phyloP scores from a whole-genome alignment of 2,888 invertebrate species.

The Cancer borealis region DNA sequence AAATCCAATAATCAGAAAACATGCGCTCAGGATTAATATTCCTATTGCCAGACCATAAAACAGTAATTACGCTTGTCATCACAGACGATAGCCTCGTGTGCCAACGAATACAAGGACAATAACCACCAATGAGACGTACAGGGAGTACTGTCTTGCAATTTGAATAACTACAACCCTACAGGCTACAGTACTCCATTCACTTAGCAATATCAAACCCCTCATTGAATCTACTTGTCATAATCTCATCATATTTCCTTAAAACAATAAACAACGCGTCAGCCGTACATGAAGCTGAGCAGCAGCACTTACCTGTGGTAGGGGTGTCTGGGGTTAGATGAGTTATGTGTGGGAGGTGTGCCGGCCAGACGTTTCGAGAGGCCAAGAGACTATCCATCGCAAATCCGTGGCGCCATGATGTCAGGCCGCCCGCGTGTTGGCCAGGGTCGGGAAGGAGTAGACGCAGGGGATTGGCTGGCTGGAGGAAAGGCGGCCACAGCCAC shows the following conservation, averaged over 20 bases:
- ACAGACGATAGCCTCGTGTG: too few relatives aligned
- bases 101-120: too few relatives aligned
- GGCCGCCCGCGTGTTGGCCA: not conserved
- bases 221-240: not conserved
- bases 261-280: not conserved
- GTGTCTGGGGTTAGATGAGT: not conserved
- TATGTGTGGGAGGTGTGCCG: not conserved
- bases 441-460: constrained; percentile 51
- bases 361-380: not conserved
- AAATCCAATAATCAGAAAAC: too few relatives aligned
- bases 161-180: too few relatives aligned
- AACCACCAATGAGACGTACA: too few relatives aligned
- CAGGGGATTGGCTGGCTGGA: constrained; percentile 17
- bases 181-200: too few relatives aligned
- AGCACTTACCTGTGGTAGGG: not conserved
- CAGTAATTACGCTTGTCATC: too few relatives aligned
- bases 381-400: constrained; percentile 23
- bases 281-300: not conserved
- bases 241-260: not conserved
- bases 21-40: too few relatives aligned
- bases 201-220: too few relatives aligned
- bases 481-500: constrained; percentile 25
- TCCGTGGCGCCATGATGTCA: constrained; percentile 50
- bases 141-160: too few relatives aligned
- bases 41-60: too few relatives aligned